Conservation (phyloP, 2,888 invertebrate genomes). For the Silvanus unidentatus region DNA sequence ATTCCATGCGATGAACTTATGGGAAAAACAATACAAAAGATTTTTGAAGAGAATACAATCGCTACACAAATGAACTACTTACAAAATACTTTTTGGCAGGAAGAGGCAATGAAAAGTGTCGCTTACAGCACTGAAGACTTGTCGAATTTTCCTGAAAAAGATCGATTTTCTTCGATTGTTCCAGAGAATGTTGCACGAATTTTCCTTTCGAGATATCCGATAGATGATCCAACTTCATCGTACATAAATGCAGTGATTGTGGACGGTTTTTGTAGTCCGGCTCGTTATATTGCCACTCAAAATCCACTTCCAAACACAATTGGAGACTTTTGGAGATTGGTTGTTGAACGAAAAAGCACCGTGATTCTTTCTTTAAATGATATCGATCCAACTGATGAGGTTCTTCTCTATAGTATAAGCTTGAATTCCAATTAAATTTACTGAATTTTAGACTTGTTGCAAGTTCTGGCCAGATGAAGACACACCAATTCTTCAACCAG, state of each 20-base stretch:
- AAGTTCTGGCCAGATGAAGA: conserved; percentile 27
- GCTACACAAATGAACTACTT: conserved; percentile 39
- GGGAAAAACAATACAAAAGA: conserved; percentile 24
- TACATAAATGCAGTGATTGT: conserved; percentile 48
- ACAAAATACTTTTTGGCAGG: conserved; percentile 43
- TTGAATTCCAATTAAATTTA: neutral
- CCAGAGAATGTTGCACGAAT: conserved; percentile 27
- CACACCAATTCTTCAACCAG: conserved; percentile 26
- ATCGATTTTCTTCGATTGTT: conserved; percentile 32
- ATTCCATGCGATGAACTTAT: conserved; percentile 40
- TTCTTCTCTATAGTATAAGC: conserved; percentile 20
- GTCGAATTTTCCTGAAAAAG: conserved; percentile 33
- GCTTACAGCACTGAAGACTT: conserved; percentile 11
- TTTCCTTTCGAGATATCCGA: conserved; percentile 39
- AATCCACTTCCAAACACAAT: conserved; percentile 45
- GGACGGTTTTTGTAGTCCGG: conserved; percentile 38
- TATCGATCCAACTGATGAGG: conserved; percentile 38
- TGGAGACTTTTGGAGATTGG: conserved; percentile 48
- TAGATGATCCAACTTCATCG: conserved; percentile 39
- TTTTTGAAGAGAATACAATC: conserved; percentile 30
- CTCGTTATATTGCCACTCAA: conserved; percentile 46
- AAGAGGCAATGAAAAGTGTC: conserved; percentile 39
- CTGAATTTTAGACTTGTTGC: conserved; percentile 30
- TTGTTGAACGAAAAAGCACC: conserved; percentile 40
- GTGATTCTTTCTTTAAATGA: conserved; percentile 44